phyloP scores from a whole-genome alignment of 1,140 invertebrate genomes.

The Eupristina koningsbergeri region DNA sequence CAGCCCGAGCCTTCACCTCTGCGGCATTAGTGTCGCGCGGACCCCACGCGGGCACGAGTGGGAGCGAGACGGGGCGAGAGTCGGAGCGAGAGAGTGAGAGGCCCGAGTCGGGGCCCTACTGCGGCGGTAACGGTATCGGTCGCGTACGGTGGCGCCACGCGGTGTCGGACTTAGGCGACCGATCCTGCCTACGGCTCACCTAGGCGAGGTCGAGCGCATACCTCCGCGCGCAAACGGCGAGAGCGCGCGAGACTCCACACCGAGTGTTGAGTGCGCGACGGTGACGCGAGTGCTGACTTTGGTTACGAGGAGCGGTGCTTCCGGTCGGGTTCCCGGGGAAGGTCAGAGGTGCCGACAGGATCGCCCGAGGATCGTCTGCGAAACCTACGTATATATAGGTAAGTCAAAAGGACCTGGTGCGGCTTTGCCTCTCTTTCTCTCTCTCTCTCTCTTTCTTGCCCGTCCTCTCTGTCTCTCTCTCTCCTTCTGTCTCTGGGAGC shows the following conservation, averaged over 20 bases:
- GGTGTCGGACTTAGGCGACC: constrained; percentile 37
- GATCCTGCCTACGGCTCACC: constrained; percentile 49
- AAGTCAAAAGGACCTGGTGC: no score
- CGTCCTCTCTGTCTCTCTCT: neutral
- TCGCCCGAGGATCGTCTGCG: no score
- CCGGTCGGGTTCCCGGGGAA: no score
- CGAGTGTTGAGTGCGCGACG: neutral
- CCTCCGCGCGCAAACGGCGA: constrained; percentile 59
- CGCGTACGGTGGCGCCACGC: constrained; percentile 68
- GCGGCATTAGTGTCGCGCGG: neutral
- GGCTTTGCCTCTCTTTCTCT: no score
- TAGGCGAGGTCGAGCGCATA: constrained; percentile 73
- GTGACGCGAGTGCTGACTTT: no score
- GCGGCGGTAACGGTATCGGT: constrained; percentile 19
- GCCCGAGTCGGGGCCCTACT: neutral
- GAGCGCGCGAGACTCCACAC: constrained; percentile 2
- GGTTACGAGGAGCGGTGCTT: no score
- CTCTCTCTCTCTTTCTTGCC: neutral
- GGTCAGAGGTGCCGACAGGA: no score
- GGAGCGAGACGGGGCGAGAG: no score
- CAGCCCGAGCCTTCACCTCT: neutral
- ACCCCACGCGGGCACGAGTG: no score
- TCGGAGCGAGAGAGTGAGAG: constrained; percentile 13
- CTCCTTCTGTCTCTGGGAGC: neutral
- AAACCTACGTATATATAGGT: no score